Conservation (phyloP, 2,113 vertebrate species). For the Mirounga angustirostris region DNA sequence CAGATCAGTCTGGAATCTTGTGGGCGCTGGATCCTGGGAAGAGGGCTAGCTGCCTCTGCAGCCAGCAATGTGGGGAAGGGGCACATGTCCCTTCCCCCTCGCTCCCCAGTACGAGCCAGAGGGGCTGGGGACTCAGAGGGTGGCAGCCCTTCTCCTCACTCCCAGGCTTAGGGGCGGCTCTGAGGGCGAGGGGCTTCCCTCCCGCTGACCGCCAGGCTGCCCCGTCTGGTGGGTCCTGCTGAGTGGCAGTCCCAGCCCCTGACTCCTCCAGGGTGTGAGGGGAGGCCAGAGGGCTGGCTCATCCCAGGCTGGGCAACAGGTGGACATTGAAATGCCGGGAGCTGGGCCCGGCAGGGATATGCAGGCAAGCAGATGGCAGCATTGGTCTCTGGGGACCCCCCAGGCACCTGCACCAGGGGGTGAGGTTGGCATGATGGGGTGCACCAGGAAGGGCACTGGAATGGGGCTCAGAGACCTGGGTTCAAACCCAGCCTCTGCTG, state of each 20-base stretch:
- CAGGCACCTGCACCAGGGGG: neutral
- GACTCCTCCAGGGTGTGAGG: too few relatives aligned
- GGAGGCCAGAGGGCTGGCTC: neutral
- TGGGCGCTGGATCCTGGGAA: rapidly evolving
- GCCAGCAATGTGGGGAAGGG: too few relatives aligned
- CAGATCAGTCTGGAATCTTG: neutral
- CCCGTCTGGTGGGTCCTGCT: rapidly evolving
- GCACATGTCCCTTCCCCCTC: rapidly evolving
- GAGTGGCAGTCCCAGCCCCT: neutral
- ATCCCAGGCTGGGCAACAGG: neutral
- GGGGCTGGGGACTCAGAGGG: neutral
- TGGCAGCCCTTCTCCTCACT: too few relatives aligned
- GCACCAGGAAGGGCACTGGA: neutral
- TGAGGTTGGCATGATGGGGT: rapidly evolving
- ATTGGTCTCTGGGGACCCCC: too few relatives aligned
- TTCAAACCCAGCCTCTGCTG: neutral
- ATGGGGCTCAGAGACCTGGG: neutral
- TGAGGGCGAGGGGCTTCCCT: neutral
- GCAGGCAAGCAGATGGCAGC: neutral
- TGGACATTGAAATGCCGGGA: neutral
- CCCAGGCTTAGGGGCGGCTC: neutral
- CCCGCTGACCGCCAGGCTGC: neutral
- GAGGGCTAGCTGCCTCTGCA: neutral
- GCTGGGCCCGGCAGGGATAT: rapidly evolving
- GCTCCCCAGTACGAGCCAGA: too few relatives aligned